Evolutionary conservation across 2,888 invertebrate species (phyloP), one percentile per base, ranked within the genome.

Genomic region (Volucella inanis): DNA sequence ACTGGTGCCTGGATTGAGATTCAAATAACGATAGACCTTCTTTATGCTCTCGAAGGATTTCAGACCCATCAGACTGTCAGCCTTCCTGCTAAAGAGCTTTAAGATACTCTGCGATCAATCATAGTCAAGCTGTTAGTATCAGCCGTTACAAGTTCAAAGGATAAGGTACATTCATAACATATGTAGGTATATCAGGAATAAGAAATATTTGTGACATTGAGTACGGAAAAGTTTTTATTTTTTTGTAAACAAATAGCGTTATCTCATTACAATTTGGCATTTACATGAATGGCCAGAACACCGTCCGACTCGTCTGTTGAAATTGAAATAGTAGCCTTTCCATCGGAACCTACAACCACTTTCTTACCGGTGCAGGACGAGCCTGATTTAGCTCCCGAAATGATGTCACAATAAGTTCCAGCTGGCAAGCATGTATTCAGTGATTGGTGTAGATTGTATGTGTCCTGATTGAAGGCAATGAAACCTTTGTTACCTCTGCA

Each of bases 371-470:
- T 89, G 86, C 91, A 91, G 22, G 81, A 71, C n/a, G 89, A 89
- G 14, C 88, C 90, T 47, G 89, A 90, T 89, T 93, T 93, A 10
- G 91, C 89, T 0, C 97, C 97, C 18, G 96, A 95, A 87, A 97
- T 96, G 14, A 98, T 93, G 91, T 98, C 98, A 90, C 98, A 98
- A 91, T 98, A 98, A 0, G 89, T 93, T 43, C 98, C 98, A 62
- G 94, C 92, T 6, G 96, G 95, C 12, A 98, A 93, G 74, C 95
- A 95, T 0, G 95, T 96, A 92, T 94, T 91, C 0, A 90, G 87
- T 2, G 90, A 93, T 87, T 93, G 92, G 72, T 94, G 94, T 43
- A 97, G 89, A 88, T 94, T 94, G 54, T 87, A 89, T 88, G 93
- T 93, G 18, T 96, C 96, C 49, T 93, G 94, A 89, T 97, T 97